These are phyloP conservation scores for Lamprologus lemairii DNA, from an alignment of 2,113 vertebrate genomes.

Conservation along the genomic window DNA sequence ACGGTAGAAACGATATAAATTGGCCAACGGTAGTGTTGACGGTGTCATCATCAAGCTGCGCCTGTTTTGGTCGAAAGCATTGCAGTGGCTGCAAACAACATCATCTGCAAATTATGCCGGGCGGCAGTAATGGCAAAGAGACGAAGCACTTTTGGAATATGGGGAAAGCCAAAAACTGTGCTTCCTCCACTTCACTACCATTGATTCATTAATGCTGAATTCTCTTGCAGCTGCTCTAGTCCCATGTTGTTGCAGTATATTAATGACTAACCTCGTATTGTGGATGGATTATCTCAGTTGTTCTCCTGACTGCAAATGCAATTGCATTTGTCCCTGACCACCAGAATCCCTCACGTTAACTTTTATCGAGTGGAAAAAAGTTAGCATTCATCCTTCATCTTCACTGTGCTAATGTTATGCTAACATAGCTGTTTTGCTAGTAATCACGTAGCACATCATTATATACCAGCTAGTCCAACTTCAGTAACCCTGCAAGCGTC, in stretches of 20 bases:
- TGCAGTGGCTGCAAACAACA: not conserved
- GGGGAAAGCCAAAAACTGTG: fast-evolving
- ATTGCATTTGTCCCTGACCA: fast-evolving
- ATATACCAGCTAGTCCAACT: not conserved
- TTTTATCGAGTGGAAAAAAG: not conserved
- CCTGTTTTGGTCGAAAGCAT: not conserved
- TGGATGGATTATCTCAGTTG: fast-evolving
- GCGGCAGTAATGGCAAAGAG: fast-evolving
- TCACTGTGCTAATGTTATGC: not conserved
- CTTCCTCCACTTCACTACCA: fast-evolving
- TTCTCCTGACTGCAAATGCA: not conserved
- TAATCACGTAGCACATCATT: not conserved
- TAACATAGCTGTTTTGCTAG: not conserved
- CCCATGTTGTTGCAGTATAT: not conserved
- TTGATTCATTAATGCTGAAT: not conserved
- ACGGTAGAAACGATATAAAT: not conserved
- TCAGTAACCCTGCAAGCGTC: fast-evolving
- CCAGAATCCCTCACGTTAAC: fast-evolving
- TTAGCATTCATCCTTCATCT: fast-evolving
- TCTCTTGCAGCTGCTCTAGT: fast-evolving
- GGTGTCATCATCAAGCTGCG: not conserved
- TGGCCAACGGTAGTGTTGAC: not conserved
- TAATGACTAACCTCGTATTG: fast-evolving
- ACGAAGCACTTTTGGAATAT: fast-evolving
- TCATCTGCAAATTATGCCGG: fast-evolving